Percentiles rank a stretch among this genome's conserved stretches.
Conservation (phyloP, 2,797 vertebrate genomes). For the Myotis myotis region DNA sequence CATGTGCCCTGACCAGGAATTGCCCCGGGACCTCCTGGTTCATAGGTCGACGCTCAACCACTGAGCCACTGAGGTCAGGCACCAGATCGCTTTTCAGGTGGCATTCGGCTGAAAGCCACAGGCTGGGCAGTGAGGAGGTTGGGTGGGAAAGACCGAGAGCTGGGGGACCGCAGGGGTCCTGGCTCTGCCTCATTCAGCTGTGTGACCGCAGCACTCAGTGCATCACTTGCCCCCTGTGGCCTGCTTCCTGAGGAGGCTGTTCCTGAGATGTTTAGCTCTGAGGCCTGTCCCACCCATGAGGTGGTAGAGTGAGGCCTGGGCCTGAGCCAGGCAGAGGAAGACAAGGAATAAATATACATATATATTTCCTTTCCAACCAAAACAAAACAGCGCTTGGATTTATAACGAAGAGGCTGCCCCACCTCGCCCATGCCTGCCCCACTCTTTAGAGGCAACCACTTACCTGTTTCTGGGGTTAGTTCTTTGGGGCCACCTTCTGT, state of each 20-base stretch:
- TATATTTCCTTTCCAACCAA: background rate
- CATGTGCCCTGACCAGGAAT: no score
- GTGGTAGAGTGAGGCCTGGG: background rate
- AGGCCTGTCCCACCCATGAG: background rate
- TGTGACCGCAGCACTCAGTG: background rate
- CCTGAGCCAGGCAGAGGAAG: background rate
- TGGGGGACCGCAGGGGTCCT: background rate
- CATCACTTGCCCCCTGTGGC: background rate
- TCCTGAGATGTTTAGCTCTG: background rate
- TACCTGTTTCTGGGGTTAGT: background rate
- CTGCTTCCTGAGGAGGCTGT: background rate
- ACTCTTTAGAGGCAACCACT: background rate
- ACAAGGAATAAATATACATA: background rate
- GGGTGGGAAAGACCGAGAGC: background rate
- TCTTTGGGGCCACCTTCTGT: background rate
- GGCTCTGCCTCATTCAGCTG: background rate
- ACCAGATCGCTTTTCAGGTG: background rate
- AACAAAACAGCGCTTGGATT: background rate
- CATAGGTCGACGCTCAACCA: no score
- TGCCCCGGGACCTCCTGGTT: no score
- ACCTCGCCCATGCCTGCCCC: background rate
- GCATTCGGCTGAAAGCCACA: background rate
- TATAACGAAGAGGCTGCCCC: background rate
- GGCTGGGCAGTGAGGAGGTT: background rate
- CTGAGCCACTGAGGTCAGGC: no score